Evolutionary conservation across 2,888 invertebrate genomes (phyloP), one percentile per base, ranked within the genome.

Genomic region (Agrochola lota): DNA sequence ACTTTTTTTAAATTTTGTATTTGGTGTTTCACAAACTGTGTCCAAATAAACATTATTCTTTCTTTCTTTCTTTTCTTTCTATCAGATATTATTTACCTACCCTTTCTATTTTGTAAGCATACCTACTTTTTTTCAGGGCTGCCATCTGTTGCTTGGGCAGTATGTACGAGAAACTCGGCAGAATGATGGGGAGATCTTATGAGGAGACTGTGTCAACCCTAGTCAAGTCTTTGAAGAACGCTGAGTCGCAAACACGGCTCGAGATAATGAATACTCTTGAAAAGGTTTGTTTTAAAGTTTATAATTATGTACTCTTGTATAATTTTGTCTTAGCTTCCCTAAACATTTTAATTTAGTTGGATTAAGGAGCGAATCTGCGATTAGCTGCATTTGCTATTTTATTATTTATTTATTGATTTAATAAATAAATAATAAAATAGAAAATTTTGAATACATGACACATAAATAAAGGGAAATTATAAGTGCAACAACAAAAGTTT

Each of bases 101-200:
- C 26, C 7, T 15, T 59, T 59, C 15, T 15, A 26, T 59, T 60
- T 60, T 52, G 30, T 30, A 46, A 68, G 7, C 17, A 55, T 35
- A 35, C 43, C 20, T 26, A 6, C 76, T 81, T 77, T 88, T 96
- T 75, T 76, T 46, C 94, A 99, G 99, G 88, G 99, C 99, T 90
- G 99, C 99, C 26, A 98, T 99, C 90, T 98, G 99, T 89, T 99
- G 99, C 90, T 97, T 99, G 78, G 99, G 99, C 57, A 98, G 98
- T 83, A 99, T 99, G 99, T 99, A 99, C 95, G 99, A 99, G 94
- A 99, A 99, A 94, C 97, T 99, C 35, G 99, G 99, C 1, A 97
- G 99, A 85, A 99, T 99, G 99, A 99, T 99, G 98, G 99, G 99
- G 0, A 97, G 99, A 84, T 99, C 99, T 0, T 99, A 99, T 92